Conservation (phyloP, 2,113 vertebrate species). For the Solea solea region DNA sequence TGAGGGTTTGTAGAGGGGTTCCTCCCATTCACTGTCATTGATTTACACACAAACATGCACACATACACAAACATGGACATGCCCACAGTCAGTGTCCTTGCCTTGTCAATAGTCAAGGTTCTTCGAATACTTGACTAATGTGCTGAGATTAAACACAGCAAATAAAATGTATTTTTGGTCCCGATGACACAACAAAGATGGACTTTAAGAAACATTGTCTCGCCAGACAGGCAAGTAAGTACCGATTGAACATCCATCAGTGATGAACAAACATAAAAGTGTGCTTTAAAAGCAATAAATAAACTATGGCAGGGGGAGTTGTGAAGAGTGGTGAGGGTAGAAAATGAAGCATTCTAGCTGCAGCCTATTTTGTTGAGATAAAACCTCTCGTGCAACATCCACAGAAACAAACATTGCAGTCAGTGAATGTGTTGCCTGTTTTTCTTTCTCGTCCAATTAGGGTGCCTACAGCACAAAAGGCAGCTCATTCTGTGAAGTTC, state of each 20-base stretch:
- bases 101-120: conserved; percentile 78
- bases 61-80: conserved; percentile 44
- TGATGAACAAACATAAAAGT: conserved; percentile 50
- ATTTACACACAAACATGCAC: conserved; percentile 74
- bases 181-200: conserved; percentile 40
- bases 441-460: conserved; percentile 91
- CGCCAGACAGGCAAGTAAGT: conserved; percentile 53
- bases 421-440: conserved; percentile 82
- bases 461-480: conserved; percentile 92
- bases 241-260: conserved; percentile 78
- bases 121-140: conserved; percentile 68
- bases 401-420: conserved; percentile 88
- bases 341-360: conserved; percentile 79
- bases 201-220: conserved; percentile 49
- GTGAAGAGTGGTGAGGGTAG: conserved; percentile 47
- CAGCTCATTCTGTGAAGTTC: conserved; percentile 96
- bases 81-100: conserved; percentile 72
- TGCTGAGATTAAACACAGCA: conserved; percentile 33
- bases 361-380: conserved; percentile 82
- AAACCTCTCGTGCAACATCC: conserved; percentile 90
- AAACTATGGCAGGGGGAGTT: conserved; percentile 53
- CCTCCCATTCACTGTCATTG: conserved; percentile 81
- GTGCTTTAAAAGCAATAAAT: conserved; percentile 72
- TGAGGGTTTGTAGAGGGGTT: conserved; percentile 79
- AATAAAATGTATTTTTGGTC: conserved; percentile 44